These are phyloP conservation scores for Benthosema pterotum DNA, from an alignment of 2,797 vertebrate species.

Conservation along the genomic window DNA sequence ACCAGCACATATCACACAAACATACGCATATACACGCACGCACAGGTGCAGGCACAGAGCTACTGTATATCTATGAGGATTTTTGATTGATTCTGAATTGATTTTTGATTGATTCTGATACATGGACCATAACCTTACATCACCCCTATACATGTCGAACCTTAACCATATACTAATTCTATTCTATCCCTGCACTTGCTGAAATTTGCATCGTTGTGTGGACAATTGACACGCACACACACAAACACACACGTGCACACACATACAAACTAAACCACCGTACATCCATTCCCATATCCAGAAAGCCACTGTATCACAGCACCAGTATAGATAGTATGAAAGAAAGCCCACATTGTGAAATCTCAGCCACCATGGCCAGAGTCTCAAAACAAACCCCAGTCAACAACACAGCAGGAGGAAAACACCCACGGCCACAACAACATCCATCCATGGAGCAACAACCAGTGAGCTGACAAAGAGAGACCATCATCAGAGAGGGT, in stretches of 20 bases:
- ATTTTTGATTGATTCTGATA: no score
- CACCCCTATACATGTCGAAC: no score
- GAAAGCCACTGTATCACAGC: conserved; percentile 26
- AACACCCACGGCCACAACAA: conserved; percentile 2
- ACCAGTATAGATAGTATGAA: conserved; percentile 46
- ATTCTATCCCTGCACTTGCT: no score
- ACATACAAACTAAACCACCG: not conserved
- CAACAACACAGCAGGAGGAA: conserved; percentile 11
- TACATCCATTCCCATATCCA: conserved; percentile 14
- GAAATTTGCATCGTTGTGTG: no score
- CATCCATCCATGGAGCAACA: conserved; percentile 2
- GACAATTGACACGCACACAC: conserved; percentile 12
- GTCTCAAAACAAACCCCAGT: conserved; percentile 64
- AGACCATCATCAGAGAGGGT: conserved; percentile 14
- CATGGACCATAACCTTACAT: no score
- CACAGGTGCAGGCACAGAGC: conserved; percentile 21
- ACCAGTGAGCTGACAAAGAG: conserved; percentile 8
- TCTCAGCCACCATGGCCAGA: conserved; percentile 60
- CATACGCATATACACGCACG: conserved; percentile 42
- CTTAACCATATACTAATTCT: no score
- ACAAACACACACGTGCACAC: conserved; percentile 16
- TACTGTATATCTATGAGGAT: not conserved
- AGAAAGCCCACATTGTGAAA: conserved; percentile 73
- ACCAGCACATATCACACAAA: conserved; percentile 39
- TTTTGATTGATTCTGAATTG: no score